Evolutionary conservation across 2,888 invertebrate genomes (phyloP), one percentile per base, ranked within the genome.

Genomic region (Conistra vaccinii): DNA sequence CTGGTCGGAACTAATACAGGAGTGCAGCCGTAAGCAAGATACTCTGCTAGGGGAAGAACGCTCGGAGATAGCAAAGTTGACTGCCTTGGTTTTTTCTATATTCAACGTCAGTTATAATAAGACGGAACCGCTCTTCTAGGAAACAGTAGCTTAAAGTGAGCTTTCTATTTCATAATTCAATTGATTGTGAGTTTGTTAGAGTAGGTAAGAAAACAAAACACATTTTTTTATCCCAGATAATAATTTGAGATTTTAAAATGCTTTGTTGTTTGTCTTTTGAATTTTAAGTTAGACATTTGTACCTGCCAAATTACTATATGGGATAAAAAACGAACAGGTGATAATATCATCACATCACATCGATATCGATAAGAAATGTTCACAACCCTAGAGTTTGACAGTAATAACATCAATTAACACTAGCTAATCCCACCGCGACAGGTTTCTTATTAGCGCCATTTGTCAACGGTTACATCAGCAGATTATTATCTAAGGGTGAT

Each of bases 401-500:
- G 91, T 91, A 90, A 89, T 90, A 91, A 91, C 92, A 92, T 91
- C 93, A 96, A 96, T 96, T 96, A 96, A 95, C 95, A 91, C 89
- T 72, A 78, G 88, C 89, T 95, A 95, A 95, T 94, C 94, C 94
- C 81, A 89, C 92, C 93, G 85, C 95, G 96, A 95, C 96, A 96
- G 95, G 95, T 95, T 96, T 96, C 96, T 96, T 96, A 96, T 95
- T 96, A 95, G 93, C 93, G 90, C 94, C 95, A 96, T 96, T 96
- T 96, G 95, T 96, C 95, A 87, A 45, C 74, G 68, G 76, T 77
- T 74, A 76, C 78, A 72, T 68, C 70, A 74, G 68, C 69, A 80
- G 80, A 86, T 86, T 86, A 86, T 75, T 69, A 72, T 23, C 26
- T 60, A n/a, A 51, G 80, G 71, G 71, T 71, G 58, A 7, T 23